phyloP scores from a whole-genome alignment of 2,113 vertebrate genomes.

The Merops nubicus region DNA sequence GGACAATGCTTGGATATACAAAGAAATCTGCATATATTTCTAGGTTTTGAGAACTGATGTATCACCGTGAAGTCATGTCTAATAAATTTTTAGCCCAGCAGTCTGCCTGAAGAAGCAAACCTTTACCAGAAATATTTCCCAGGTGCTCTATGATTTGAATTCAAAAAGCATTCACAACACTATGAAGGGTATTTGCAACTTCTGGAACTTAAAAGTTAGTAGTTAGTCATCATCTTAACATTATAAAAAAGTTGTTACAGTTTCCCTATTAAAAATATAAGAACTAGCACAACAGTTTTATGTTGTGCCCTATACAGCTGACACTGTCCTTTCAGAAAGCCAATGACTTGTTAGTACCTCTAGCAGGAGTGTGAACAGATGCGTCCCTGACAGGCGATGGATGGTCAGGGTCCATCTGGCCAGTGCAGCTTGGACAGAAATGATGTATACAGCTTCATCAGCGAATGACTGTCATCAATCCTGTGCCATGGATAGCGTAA shows the following conservation, averaged over 20 bases:
- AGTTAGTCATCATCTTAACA: background rate
- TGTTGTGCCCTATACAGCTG: conserved; percentile 82
- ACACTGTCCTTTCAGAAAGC: conserved; percentile 94
- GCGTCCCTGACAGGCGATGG: conserved; percentile 99
- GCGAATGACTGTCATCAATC: conserved; percentile 99
- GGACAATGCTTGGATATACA: background rate
- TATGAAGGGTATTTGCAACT: background rate
- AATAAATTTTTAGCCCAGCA: background rate
- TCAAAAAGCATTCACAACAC: background rate
- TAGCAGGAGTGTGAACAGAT: conserved; percentile 99
- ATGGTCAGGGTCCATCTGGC: conserved; percentile 99
- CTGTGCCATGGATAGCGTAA: conserved; percentile 87
- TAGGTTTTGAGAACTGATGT: background rate
- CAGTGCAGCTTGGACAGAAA: conserved; percentile 98
- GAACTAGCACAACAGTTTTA: conserved; percentile 61
- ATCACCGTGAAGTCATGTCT: background rate
- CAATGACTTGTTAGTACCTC: conserved; percentile 99
- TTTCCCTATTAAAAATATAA: background rate
- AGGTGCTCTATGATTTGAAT: background rate
- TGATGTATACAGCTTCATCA: conserved; percentile 99
- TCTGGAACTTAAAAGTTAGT: background rate
- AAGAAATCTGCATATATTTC: background rate
- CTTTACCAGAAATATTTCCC: background rate
- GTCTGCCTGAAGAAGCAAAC: background rate
- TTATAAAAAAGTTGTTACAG: background rate